Base-by-base conservation (phyloP, 2,113 vertebrate species). In the Tautogolabrus adspersus region DNA sequence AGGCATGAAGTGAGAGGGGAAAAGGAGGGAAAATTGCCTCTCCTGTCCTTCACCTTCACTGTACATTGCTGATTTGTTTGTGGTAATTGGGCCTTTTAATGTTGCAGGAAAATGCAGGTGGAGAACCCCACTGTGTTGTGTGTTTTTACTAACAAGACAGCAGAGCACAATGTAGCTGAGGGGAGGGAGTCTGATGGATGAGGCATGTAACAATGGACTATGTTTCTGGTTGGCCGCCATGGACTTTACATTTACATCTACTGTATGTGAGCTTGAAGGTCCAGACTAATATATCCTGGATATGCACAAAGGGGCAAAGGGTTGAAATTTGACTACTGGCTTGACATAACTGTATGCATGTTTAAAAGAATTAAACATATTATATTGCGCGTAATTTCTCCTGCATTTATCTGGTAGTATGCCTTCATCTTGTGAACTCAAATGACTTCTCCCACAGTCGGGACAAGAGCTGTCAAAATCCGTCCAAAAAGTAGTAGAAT, bases 31-130 rank as follows among this genome's bases (percentile, higher is more conserved):
- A 86, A 89, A 91, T 84, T 82, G 71, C 77, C 69, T 89, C 63
- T 74, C 66, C 74, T 69, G 81, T 88, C 86, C 75, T 87, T 90
- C 77, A 86, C 79, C 77, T 76, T 76, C 57, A 67, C 71, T 54
- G 42, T 86, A 66, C 75, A 78, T 85, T 78, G 74, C 82, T 87
- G 88, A 86, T 90, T 88, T 91, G 77, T 90, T 73, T 77, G 63
- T 63, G 72, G 82, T 87, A 89, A 92, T 88, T 88, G 85, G 75
- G 58, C 78, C 74, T 74, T 88, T 78, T 84, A 89, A 85, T 90
- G 84, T 82, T 69, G 52, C 49, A 19, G 57, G 13, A 78, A 66
- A 79, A 82, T 61, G 80, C 77, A 85, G 79, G 84, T 83, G 84
- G 40, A 62, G 52, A 84, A 78, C 37, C 64, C 46, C 34, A 57